Percentiles rank a stretch among this genome's conserved stretches.
These are phyloP conservation scores for Wasmannia auropunctata DNA, from an alignment of 1,140 invertebrate genomes.

Conservation along the genomic window DNA sequence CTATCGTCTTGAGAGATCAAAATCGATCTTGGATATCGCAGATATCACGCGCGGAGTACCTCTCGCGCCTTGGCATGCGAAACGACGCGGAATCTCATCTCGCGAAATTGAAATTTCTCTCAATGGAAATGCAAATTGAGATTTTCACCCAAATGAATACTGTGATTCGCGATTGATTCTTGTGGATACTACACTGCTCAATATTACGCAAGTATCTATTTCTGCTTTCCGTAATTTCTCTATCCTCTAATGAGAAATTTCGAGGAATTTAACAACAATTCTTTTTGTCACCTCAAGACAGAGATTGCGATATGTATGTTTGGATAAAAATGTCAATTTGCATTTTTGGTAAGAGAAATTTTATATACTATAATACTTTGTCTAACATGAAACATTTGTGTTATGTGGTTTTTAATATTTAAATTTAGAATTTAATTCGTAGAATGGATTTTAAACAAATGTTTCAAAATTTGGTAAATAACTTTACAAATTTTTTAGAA, in stretches of 20 bases:
- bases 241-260: background rate
- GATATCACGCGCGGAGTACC: background rate
- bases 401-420: no score
- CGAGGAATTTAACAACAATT: background rate
- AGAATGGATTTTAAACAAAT: background rate
- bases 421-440: background rate
- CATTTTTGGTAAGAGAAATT: background rate
- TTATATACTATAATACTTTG: background rate
- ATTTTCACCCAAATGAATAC: background rate
- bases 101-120: constrained; percentile 42
- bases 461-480: background rate
- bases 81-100: constrained; percentile 2
- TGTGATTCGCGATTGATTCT: background rate
- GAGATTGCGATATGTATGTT: background rate
- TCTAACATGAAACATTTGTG: no score
- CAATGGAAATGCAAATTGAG: background rate
- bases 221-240: background rate
- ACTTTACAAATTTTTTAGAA: background rate
- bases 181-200: background rate
- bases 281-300: background rate
- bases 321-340: background rate
- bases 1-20: background rate
- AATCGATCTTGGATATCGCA: background rate
- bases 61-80: background rate
- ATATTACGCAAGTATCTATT: background rate